Evolutionary conservation across 1,140 invertebrate genomes (phyloP), one percentile per base, ranked within the genome.

Genomic region (Arctopsyche grandis): DNA sequence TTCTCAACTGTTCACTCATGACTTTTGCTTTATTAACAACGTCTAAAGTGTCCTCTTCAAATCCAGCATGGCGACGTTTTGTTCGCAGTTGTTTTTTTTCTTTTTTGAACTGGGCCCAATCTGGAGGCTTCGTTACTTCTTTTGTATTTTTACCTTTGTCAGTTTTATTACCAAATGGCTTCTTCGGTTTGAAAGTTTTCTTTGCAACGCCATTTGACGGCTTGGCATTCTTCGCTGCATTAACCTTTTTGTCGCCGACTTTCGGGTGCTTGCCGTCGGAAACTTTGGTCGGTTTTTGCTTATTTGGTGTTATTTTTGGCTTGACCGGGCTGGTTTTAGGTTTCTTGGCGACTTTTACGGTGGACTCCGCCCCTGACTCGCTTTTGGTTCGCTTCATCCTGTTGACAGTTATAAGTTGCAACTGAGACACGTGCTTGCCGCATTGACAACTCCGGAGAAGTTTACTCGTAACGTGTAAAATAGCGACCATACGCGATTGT

Each of bases 1-100:
- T 90, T 82, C 94, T 90, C 26, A 96, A 88, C 79, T 93, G 92
- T 85, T 97, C 95, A 85, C 94, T 93, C 16, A 96, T 89, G 81
- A 92, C 87, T 84, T 96, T 96, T 0, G 93, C 93, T 85, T 92
- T 89, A 12, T 91, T 85, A 9, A 92, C 90, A n/a, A 94, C 86
- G 78, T 95, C 91, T 85, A 92, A 92, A 78, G 89, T 86, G 66
- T 91, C 89, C 56, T 88, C 85, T 77, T 92, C 91, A 9, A 71
- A 38, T 10, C 74, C 71, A 19, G 85, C 84, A 82, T 85, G 83
- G 69, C 89, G 92, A 1, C 92, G 86, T 79, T 91, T 90, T 3
- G 89, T 81, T 81, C 90, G 90, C 0, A 94, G 85, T 74, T 93
- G 90, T 83, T 94, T 94, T 83, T 92, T 93, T 80, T 94, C 89